phyloP scores from a whole-genome alignment of 2,888 invertebrate species.

The Watsonalla binaria region DNA sequence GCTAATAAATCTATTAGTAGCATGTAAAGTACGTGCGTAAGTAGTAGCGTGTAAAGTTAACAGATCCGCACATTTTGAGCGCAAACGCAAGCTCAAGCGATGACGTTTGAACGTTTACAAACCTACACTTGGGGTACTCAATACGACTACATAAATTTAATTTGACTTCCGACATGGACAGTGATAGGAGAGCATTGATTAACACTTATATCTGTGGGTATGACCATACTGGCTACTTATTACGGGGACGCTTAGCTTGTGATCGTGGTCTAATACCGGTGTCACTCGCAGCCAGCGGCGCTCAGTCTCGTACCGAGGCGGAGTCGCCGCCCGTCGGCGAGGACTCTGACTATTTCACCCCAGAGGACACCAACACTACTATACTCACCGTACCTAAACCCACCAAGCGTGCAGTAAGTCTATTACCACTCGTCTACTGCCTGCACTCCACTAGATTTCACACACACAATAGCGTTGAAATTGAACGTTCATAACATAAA shows the following conservation, averaged over 20 bases:
- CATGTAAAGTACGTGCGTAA: too few species aligned
- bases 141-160: too few species aligned
- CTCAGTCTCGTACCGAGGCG: conserved; percentile 44
- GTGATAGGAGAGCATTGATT: too few species aligned
- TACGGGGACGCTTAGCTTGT: not conserved
- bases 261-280: conserved; percentile 1
- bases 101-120: too few species aligned
- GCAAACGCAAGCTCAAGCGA: too few species aligned
- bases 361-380: conserved; percentile 85
- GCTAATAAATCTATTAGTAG: too few species aligned
- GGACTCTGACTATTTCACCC: conserved; percentile 89
- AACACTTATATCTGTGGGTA: too few species aligned
- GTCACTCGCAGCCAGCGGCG: conserved; percentile 35
- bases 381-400: conserved; percentile 80
- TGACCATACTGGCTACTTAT: too few species aligned
- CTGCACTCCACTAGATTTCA: not conserved
- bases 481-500: not conserved
- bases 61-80: too few species aligned
- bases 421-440: conserved; percentile 1
- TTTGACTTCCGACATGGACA: too few species aligned
- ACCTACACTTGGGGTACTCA: too few species aligned
- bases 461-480: not conserved
- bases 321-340: conserved; percentile 77
- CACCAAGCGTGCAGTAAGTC: conserved; percentile 50
- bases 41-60: too few species aligned